Conservation (phyloP, 2,888 invertebrate genomes). For the Ichneumoninae sp. region DNA sequence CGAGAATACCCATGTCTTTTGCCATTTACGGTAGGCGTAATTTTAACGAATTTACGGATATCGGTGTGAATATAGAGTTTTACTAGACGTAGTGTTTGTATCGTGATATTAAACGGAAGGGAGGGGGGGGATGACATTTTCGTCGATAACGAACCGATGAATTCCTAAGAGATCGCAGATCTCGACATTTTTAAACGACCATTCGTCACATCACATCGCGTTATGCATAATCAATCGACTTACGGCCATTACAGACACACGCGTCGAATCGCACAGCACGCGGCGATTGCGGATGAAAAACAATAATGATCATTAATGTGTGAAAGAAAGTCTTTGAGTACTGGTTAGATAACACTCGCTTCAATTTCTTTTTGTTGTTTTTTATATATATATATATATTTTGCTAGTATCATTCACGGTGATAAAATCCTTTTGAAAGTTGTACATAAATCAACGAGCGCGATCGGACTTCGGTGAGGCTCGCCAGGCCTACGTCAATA, state of each 20-base stretch:
- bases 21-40: constrained; percentile 62
- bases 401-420: constrained; percentile 18
- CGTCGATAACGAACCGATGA: neutral
- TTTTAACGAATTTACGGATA: constrained; percentile 69
- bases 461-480: constrained; percentile 30
- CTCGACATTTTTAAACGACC: constrained; percentile 4
- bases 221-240: constrained; percentile 19
- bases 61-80: constrained; percentile 78
- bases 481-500: constrained; percentile 17
- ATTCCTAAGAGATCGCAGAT: neutral
- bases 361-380: neutral
- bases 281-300: constrained; percentile 2
- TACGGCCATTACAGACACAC: constrained; percentile 7
- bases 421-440: constrained; percentile 47
- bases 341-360: constrained; percentile 16
- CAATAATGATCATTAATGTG: neutral
- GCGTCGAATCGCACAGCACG: constrained; percentile 24
- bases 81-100: constrained; percentile 74
- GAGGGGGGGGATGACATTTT: neutral
- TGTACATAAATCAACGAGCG: constrained; percentile 54
- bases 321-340: neutral
- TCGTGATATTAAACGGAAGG: constrained; percentile 53
- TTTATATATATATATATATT: constrained; percentile 27
- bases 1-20: constrained; percentile 41
- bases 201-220: constrained; percentile 4